Evolutionary conservation across 35 echinoderm and acorn worm genomes (phyloP), one percentile per base, ranked within the genome.

Genomic region (Heliocidaris tuberculata): DNA sequence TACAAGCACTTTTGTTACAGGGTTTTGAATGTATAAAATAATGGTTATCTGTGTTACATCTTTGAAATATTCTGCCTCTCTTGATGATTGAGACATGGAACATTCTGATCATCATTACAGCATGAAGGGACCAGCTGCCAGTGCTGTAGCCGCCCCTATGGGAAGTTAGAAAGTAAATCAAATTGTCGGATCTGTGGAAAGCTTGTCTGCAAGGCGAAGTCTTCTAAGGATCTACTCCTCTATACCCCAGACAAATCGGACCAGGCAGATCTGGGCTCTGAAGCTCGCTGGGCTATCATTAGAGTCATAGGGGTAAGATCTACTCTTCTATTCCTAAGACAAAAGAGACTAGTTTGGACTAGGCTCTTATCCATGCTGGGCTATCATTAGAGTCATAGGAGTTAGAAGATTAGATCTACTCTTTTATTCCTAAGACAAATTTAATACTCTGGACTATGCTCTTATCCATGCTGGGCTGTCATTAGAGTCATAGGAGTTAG

Each of bases 161-260:
- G 71, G 13, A 91, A 85, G 59, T 42, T 92, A 6, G 91, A 94
- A 32, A 94, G 90, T 27, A 85, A 97, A 19, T 85, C 93, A 47
- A 97, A 95, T 32, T 97, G 96, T 94, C 85, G 92, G 42, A 95
- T 97, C 78, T 97, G 96, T 94, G 96, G 96, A 35, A 85, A 92
- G 27, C 94, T 97, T 21, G 96, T 95, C n/a, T 97, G 96, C 78
- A 29, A 93, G 10, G 30, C 42, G 8, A 93, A 94, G 48, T 97
- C 96, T 9, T 29, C 32, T 0, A 97, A 85, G 59, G 94, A 97
- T 30, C 85, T 97, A 9, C 60, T 97, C 9, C 90, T 97, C 13
- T 97, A 93, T 94, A 92, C 93, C 21, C 94, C 96, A 12, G 96
- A 97, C 52, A 92, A 94, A 71, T 86, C 60, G 24, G 86, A 96